A percentile compares a stretch with the other conserved stretches of the same genome.
Conservation (phyloP, 2,113 vertebrate genomes). For the Tringa solitaria region DNA sequence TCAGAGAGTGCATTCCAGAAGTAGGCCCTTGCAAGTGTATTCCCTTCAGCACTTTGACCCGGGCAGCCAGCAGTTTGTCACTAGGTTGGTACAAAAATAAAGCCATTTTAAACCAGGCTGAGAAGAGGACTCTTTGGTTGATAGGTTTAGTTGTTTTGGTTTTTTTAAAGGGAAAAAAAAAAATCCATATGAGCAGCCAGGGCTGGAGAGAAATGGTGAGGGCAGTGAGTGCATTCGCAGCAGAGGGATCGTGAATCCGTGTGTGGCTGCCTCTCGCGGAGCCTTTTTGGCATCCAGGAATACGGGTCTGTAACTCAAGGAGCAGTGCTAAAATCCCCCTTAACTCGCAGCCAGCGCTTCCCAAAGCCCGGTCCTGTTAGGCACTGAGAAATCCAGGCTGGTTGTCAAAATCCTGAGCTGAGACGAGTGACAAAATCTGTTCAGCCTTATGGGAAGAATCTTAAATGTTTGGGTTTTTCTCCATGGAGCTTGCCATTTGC, state of each 20-base stretch:
- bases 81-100: not conserved
- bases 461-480: not conserved
- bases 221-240: not conserved
- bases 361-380: not conserved
- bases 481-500: not conserved
- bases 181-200: not conserved
- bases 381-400: not conserved
- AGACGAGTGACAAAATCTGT: not conserved
- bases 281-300: not conserved
- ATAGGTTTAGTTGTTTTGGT: not conserved
- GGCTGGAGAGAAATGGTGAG: not conserved
- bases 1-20: not conserved
- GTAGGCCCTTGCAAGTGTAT: no score
- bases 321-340: not conserved
- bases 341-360: not conserved
- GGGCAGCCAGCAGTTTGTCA: not conserved
- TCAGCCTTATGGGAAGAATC: not conserved
- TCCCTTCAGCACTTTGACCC: not conserved
- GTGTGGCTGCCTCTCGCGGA: not conserved
- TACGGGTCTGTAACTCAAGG: not conserved
- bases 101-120: not conserved
- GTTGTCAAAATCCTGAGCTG: not conserved
- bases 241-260: fast-evolving
- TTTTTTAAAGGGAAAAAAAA: not conserved
- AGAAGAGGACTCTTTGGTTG: not conserved